Evolutionary conservation across 2,113 vertebrate species (phyloP), one percentile per base, ranked within the genome.

Genomic region (Rhynchomys soricoides): DNA sequence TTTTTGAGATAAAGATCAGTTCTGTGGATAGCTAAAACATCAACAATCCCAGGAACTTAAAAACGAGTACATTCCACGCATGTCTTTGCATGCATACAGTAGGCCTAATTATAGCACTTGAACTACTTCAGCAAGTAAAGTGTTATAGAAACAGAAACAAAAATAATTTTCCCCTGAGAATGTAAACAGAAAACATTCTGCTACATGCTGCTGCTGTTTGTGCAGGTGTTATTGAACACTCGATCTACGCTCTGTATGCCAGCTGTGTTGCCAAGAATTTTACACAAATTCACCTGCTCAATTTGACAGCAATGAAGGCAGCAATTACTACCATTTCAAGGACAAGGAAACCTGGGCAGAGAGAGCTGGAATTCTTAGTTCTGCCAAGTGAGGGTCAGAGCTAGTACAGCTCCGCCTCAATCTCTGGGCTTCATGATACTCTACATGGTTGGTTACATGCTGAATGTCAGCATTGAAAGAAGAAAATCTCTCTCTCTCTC

Each of bases 21-120:
- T 94, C 93, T 85, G 85, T 48, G 7, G 59, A 92, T 34, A 93
- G 78, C 29, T 89, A 81, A 91, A 95, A 95, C 37, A 86, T 37
- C 81, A 96, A 92, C 57, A 93, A 95, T 95, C 89, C 43, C 45
- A 93, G 93, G 95, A 93, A 96, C 93, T 81, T 79, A 79, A 50
- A 70, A 81, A 81, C 57, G 21, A 78, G 57, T 4, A 12, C 92
- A 96, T 96, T 95, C 79, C 88, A 73, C 16, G 45, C 83, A 52
- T 81, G 92, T 97, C 68, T 85, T 90, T 92, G 85, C 90, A 95
- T 79, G 96, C 40, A 91, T 15, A 77, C 17, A 52, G 50, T 21
- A 86, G 66, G 55, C 78, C 68, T 89, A 90, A 74, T 3, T 26
- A 59, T 87, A 70, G 55, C 55, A 81, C 68, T 15, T 66, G n/a